Percentiles rank a stretch among this genome's conserved stretches.
Conservation (phyloP, 2,113 vertebrate species). For the Pachyramphus minor region DNA sequence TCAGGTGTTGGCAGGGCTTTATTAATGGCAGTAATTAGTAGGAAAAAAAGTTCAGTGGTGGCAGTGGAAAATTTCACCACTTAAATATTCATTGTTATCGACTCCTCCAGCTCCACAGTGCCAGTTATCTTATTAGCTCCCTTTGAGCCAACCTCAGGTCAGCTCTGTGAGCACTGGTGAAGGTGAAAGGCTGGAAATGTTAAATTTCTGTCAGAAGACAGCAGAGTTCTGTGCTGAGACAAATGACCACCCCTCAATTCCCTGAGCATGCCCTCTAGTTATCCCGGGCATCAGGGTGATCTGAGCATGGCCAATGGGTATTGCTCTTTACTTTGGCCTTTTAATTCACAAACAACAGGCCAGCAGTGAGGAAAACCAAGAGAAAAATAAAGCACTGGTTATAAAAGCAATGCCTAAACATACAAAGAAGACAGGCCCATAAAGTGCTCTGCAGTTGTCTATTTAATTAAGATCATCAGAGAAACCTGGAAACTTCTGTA, state of each 20-base stretch:
- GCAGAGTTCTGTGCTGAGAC: neutral
- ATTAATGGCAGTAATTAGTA: slow-evolving; percentile 64
- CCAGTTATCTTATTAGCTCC: neutral
- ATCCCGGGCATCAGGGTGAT: neutral
- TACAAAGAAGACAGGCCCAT: neutral
- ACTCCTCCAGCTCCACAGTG: neutral
- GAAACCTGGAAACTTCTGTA: neutral
- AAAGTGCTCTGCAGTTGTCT: neutral
- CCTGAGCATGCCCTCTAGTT: neutral
- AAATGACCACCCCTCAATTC: neutral
- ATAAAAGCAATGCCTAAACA: neutral
- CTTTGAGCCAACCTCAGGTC: neutral
- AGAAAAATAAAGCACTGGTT: neutral
- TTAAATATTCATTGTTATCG: slow-evolving; percentile 56
- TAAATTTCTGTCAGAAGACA: neutral
- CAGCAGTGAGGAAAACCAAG: neutral
- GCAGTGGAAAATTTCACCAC: slow-evolving; percentile 8
- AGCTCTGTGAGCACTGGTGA: neutral
- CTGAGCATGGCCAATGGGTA: neutral
- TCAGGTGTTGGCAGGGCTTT: slow-evolving; percentile 52
- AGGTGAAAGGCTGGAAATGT: neutral
- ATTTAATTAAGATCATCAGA: neutral
- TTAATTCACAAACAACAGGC: neutral
- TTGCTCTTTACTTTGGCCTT: neutral
- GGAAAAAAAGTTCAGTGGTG: neutral